Percentiles rank a stretch among this genome's conserved stretches.
Evolutionary conservation across 2,888 invertebrate genomes (phyloP).

Genomic region (Sceliomorpha sp.): DNA sequence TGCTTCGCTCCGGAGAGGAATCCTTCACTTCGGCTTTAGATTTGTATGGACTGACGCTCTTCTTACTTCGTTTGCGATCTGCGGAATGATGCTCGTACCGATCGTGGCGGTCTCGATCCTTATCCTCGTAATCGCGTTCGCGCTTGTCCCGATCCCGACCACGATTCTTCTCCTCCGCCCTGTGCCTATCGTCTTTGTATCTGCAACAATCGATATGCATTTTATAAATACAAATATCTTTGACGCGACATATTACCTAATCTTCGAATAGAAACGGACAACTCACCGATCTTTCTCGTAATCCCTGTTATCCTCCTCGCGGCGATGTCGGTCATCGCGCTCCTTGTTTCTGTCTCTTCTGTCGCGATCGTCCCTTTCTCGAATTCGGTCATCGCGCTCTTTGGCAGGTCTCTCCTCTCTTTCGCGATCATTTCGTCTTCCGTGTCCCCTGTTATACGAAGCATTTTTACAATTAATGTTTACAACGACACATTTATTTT

Average conservation of each 20-base stretch:
- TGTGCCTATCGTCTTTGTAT: constrained; percentile 78
- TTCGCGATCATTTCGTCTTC: constrained; percentile 63
- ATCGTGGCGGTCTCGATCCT: constrained; percentile 81
- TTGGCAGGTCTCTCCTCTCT: constrained; percentile 69
- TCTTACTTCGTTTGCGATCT: constrained; percentile 77
- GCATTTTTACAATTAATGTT: background rate
- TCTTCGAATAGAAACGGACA: no score
- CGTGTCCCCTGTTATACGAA: constrained; percentile 63
- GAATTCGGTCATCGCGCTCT: constrained; percentile 71
- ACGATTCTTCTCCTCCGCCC: constrained; percentile 77
- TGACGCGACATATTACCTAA: no score
- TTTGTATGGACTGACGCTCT: constrained; percentile 75
- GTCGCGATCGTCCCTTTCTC: constrained; percentile 74
- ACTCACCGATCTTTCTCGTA: constrained; percentile 76
- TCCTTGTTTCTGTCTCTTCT: constrained; percentile 73
- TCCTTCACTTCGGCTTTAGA: constrained; percentile 79
- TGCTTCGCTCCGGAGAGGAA: constrained; percentile 74
- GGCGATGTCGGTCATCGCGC: constrained; percentile 74
- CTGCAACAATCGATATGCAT: no score
- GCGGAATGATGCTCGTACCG: constrained; percentile 73
- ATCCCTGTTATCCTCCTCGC: constrained; percentile 73
- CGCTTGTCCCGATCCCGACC: constrained; percentile 77
- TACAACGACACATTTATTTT: constrained; percentile 6
- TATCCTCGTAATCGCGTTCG: constrained; percentile 73
- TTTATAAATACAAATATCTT: no score